Percentiles rank a stretch among this genome's conserved stretches.
Conservation (phyloP, 2,113 vertebrate genomes). For the Dinomys branickii region DNA sequence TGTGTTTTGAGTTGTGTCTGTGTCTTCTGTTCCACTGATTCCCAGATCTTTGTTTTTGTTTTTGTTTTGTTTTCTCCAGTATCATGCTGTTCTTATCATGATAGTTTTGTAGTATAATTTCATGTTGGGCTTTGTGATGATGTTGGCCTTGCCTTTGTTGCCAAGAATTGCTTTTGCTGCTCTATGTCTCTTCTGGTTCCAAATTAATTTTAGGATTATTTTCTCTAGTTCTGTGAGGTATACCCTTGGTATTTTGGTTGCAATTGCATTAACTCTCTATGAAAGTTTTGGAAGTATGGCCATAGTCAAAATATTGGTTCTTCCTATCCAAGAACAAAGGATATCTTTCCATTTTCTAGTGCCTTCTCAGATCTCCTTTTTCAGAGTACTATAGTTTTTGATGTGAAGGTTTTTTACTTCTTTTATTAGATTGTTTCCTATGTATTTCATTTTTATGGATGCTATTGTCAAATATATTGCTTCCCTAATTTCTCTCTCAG, state of each 20-base stretch:
- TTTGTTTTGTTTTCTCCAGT: background rate
- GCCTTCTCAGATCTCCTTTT: background rate
- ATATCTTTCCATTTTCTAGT: background rate
- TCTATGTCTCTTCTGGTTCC: background rate
- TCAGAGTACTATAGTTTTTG: background rate
- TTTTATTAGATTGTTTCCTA: background rate
- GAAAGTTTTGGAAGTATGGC: background rate
- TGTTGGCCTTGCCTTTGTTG: background rate
- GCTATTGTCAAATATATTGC: background rate
- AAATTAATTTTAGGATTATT: background rate
- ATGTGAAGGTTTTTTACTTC: background rate
- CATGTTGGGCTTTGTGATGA: background rate
- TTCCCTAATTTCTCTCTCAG: background rate
- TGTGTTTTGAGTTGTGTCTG: background rate
- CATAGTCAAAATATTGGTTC: background rate
- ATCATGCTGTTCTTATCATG: background rate
- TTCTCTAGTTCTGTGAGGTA: background rate
- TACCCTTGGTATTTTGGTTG: background rate
- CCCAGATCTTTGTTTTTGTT: background rate
- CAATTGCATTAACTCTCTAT: background rate
- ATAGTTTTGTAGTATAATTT: background rate
- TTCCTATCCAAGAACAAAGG: background rate
- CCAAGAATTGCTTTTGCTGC: background rate
- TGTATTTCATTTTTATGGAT: background rate
- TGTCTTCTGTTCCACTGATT: background rate